Base-by-base conservation (phyloP, 2,113 vertebrate species). In the Megaleporinus macrocephalus region DNA sequence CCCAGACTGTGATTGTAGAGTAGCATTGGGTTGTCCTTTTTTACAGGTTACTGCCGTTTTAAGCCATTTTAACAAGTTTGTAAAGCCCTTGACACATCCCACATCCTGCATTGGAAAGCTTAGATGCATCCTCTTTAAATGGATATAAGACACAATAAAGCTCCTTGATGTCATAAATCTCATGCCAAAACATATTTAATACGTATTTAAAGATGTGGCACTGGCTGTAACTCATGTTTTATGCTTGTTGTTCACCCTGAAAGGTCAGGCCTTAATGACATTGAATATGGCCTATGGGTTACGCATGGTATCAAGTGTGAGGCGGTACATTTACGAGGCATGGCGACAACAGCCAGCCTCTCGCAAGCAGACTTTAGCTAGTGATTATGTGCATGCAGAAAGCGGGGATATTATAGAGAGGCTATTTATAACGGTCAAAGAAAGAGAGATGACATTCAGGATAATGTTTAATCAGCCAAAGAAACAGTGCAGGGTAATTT, bases 401-500 rank as follows among this genome's bases (percentile, higher is more conserved):
- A 26, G 29, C 36, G 33, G 47, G 41, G 44, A 68, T 74, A 49
- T 81, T 71, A 66, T 81, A 68, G 74, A 80, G 74, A 72, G n/a
- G 55, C 33, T 66, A 80, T 75, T 65, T 66, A 84, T 70, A 53
- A 63, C 62, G 62, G 53, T 41, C 73, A 63, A 33, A 73, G 44
- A 73, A 78, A 74, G 69, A 79, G 66, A 70, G 53, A 74, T 73
- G 71, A 44, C 51, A 61, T 55, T 27, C 30, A 47, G 81, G 53
- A 77, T 73, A 26, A 44, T 73, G 82, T 83, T 83, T 78, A 83
- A 83, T 78, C 82, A 83, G 82, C 69, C 70, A 73, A 79, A 78
- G 81, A 80, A 79, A 75, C 62, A 29, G 82, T 61, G 24, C 71
- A 47, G 59, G 61, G 82, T 69, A 26, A 75, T 84, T 79, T 62